These are phyloP conservation scores for Brachionus angularis DNA, from an alignment of 1,140 invertebrate genomes.

Conservation along the genomic window DNA sequence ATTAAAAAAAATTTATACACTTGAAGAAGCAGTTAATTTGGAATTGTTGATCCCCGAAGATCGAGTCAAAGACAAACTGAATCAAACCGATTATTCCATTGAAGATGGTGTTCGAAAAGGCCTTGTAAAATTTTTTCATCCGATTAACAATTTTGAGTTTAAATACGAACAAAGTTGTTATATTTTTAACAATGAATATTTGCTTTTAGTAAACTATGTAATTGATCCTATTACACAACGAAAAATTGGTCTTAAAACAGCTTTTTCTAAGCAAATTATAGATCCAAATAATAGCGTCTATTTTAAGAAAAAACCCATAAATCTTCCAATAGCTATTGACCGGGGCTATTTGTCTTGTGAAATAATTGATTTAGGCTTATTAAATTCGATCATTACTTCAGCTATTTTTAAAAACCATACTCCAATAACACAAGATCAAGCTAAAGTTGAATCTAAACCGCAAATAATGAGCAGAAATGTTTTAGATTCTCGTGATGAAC, in stretches of 20 bases:
- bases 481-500: too few species aligned
- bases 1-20: background rate
- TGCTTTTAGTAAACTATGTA: slow-evolving; percentile 29
- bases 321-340: slow-evolving; percentile 2
- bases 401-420: background rate
- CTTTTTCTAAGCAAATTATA: background rate
- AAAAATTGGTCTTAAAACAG: slow-evolving; percentile 27
- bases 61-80: background rate
- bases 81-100: background rate
- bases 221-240: background rate
- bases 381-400: slow-evolving; percentile 7
- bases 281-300: background rate
- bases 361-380: slow-evolving; percentile 32
- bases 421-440: too few species aligned
- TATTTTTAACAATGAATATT: slow-evolving; percentile 7
- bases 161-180: slow-evolving; percentile 40
- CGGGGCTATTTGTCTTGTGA: slow-evolving; percentile 36
- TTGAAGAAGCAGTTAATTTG: slow-evolving; percentile 9
- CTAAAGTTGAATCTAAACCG: too few species aligned
- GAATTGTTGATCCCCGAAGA: background rate
- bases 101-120: background rate
- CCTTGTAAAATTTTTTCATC: slow-evolving; percentile 38
- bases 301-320: background rate
- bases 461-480: too few species aligned
- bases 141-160: slow-evolving; percentile 38